Conservation (phyloP, 1,140 invertebrate genomes). For the Pachypsylla venusta region DNA sequence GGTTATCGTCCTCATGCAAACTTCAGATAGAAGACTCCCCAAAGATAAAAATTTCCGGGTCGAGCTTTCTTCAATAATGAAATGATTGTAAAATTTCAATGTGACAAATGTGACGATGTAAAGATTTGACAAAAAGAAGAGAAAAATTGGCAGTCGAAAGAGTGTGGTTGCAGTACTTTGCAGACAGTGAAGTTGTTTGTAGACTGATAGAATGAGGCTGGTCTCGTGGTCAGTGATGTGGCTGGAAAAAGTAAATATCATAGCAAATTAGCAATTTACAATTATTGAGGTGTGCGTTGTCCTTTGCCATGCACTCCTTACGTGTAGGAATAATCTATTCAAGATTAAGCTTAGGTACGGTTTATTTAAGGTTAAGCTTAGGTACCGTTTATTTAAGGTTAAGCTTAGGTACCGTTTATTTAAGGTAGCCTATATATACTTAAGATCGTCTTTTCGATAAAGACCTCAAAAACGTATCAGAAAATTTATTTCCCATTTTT, state of each 20-base stretch:
- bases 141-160: not conserved
- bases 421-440: too few relatives aligned
- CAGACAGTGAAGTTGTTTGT: not conserved
- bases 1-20: not conserved
- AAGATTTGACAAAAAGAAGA: not conserved
- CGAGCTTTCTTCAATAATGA: not conserved
- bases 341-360: not conserved
- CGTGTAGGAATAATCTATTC: not conserved
- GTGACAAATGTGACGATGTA: not conserved
- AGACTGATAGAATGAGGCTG: not conserved
- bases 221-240: not conserved
- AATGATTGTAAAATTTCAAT: not conserved
- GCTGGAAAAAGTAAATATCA: too few relatives aligned
- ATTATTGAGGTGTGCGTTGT: not conserved
- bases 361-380: not conserved
- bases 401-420: not conserved
- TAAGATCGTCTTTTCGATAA: too few relatives aligned
- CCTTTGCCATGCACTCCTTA: not conserved
- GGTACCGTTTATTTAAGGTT: not conserved
- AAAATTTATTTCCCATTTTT: too few relatives aligned
- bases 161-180: not conserved
- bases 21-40: not conserved
- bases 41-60: not conserved
- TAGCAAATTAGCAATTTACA: not conserved
- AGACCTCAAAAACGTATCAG: too few relatives aligned